phyloP scores from a whole-genome alignment of 1,140 invertebrate species.

The Drosophila melanica region DNA sequence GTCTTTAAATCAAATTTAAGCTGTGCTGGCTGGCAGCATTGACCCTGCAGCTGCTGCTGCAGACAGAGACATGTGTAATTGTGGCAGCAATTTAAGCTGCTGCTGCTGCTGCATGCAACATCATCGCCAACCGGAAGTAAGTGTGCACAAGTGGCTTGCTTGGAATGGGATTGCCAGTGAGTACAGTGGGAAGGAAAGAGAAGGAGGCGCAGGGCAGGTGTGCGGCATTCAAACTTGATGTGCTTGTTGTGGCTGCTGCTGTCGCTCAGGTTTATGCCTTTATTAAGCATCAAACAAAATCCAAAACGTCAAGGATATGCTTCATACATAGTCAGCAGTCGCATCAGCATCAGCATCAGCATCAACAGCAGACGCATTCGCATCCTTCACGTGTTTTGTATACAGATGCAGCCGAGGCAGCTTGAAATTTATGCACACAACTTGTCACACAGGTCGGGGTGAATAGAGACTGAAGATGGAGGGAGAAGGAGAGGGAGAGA shows the following conservation, averaged over 20 bases:
- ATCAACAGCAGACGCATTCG: conserved; percentile 44
- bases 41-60: conserved; percentile 76
- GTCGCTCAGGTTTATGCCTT: conserved; percentile 66
- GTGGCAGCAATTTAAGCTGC: conserved; percentile 73
- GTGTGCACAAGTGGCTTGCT: conserved; percentile 55
- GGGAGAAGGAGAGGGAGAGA: conserved; percentile 28
- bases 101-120: conserved; percentile 54
- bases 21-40: conserved; percentile 58
- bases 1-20: conserved; percentile 61
- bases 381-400: conserved; percentile 80
- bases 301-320: conserved; percentile 76
- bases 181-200: conserved; percentile 9
- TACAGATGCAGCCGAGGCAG: conserved; percentile 68
- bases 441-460: conserved; percentile 61
- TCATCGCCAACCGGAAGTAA: conserved; percentile 72
- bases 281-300: conserved; percentile 81
- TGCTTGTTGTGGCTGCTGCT: conserved; percentile 37
- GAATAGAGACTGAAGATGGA: not conserved
- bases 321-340: conserved; percentile 70
- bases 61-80: conserved; percentile 76
- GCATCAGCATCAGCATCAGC: conserved; percentile 62
- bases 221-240: conserved; percentile 62
- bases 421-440: conserved; percentile 80
- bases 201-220: conserved; percentile 9
- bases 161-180: conserved; percentile 34